Base-by-base conservation (phyloP, 2,113 vertebrate species). In the Petromus typicus region DNA sequence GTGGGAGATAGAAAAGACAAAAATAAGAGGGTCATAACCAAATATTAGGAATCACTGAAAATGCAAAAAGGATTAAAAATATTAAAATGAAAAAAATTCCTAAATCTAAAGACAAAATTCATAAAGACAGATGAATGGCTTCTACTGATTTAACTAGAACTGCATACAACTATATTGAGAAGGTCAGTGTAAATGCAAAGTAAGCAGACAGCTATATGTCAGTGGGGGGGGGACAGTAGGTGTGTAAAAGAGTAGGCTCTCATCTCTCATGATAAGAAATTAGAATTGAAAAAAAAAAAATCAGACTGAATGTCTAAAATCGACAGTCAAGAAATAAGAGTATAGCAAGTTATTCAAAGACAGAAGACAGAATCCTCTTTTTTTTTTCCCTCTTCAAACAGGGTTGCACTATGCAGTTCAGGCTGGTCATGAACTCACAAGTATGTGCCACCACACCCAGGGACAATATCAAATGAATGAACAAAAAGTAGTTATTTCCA, bases 41-140 rank as follows among this genome's bases (percentile, higher is more conserved):
- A 73, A 63, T 37, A 95, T 34, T 2, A 90, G 25, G 32, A 64
- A 48, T 40, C 88, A 25, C 59, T 78, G 1, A 71, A 94, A 92
- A 94, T n/a, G 71, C n/a, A 86, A 20, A 64, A 94, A 51, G 48
- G 48, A 51, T 51, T 51, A 51, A 51, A 51, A 86, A 96, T 90
- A 59, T 25, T 73, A 30, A 86, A 82, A 3, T 73, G 57, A 18
- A 40, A n/a, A 89, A 87, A 27, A 73, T 59, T 57, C 48, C 71
- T 37, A 64, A 79, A 81, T 76, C 37, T 54, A 69, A 61, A 73
- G 27, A 27, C 5, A 86, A 57, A 94, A 93, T 73, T 93, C 6
- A 27, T 30, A 63, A 85, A 66, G 18, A 8, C 48, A 27, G 9
- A n/a, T 4, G 61, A 67, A 23, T 37, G 27, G n/a, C 32, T 86